Evolutionary conservation across 2,888 invertebrate genomes (phyloP), one percentile per base, ranked within the genome.

Genomic region (Chalcosyrphus nemorum): DNA sequence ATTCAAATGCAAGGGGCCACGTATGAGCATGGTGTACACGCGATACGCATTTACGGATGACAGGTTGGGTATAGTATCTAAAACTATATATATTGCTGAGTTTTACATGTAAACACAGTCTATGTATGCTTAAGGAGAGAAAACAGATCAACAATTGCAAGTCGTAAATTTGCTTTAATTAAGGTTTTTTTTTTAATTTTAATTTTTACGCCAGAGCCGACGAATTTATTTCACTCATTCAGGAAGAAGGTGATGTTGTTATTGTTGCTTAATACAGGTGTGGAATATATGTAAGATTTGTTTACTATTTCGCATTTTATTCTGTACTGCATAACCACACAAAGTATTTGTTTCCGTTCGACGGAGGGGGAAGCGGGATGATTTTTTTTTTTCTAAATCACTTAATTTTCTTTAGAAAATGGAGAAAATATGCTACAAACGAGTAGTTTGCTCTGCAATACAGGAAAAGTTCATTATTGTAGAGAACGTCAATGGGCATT

Each of bases 41-140:
- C 77, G 65, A 82, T 82, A 78, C 82, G 82, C 82, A 78, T 82
- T 78, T 77, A 81, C 81, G 76, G 70, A 82, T 74, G 77, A 77
- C 66, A 72, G 54, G 24, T 38, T 66, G 24, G 15, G 41, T 9
- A 41, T 15, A 52, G 21, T n/a, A n/a, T n/a, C n/a, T n/a, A n/a
- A n/a, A n/a, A n/a, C n/a, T n/a, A n/a, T n/a, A 29, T 24, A 35
- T n/a, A 24, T 24, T 38, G 17, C 19, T 47, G 7, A 27, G 35
- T 24, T 54, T 74, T 45, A 63, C 63, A 70, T 72, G 65, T 45
- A 54, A 52, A 41, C 35, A 57, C 21, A 43, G 56, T 50, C 65
- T 56, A 65, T 56, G 56, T 75, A 65, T 56, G 56, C 66, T 59
- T 45, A 41, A 59, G 70, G 57, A 52, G 57, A 52, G 63, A 61